A percentile compares a stretch with the other conserved stretches of the same genome.
phyloP scores from a whole-genome alignment of 2,797 vertebrate genomes.

The Acrocephalus scirpaceus region DNA sequence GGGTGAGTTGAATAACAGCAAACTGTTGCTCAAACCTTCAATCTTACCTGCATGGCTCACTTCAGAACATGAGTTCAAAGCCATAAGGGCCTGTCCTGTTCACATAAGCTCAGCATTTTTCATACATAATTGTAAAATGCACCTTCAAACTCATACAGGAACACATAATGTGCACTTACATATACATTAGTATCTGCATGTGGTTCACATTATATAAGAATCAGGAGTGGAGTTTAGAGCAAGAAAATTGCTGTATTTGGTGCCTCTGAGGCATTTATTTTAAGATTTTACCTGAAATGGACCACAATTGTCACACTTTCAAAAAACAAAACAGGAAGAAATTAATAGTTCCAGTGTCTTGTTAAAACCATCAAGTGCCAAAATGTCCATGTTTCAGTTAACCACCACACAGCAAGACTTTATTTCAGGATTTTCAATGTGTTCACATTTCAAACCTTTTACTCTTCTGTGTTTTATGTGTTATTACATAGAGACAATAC shows the following conservation, averaged over 20 bases:
- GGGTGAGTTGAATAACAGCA: background rate
- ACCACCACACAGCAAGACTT: background rate
- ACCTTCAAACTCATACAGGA: background rate
- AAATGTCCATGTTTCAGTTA: background rate
- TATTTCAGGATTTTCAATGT: background rate
- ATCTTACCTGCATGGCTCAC: background rate
- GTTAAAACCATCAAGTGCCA: background rate
- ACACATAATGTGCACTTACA: background rate
- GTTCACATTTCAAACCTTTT: background rate
- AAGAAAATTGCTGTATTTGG: slow-evolving; percentile 13
- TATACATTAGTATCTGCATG: background rate
- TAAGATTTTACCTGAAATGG: background rate
- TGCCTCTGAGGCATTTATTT: background rate
- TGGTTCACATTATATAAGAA: background rate
- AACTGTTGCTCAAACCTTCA: background rate
- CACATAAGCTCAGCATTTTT: background rate
- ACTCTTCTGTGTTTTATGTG: background rate
- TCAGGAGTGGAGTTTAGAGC: background rate
- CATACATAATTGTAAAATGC: background rate
- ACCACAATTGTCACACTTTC: background rate
- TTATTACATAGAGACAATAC: background rate
- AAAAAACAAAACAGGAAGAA: background rate
- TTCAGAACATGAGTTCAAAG: background rate
- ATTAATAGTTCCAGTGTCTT: background rate
- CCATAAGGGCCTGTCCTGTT: background rate